Evolutionary conservation across 2,797 vertebrate genomes (phyloP).

Genomic region (Meda fulgida): DNA sequence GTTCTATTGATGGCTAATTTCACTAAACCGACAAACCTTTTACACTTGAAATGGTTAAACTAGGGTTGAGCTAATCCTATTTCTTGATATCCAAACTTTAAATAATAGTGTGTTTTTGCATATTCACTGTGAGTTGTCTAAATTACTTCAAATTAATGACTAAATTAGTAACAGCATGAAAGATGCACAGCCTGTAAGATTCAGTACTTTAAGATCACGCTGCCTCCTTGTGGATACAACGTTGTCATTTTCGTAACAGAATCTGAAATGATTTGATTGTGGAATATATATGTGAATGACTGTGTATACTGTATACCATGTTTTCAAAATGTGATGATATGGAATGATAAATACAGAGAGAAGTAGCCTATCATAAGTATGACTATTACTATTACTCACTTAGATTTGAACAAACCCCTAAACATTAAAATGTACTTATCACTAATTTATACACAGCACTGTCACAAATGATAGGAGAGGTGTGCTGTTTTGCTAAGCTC

Average conservation of each 20-base stretch:
- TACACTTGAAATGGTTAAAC: background rate
- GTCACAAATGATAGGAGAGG: background rate
- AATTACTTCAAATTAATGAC: background rate
- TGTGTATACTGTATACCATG: background rate
- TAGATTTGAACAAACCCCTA: background rate
- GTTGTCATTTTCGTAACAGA: background rate
- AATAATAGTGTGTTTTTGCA: background rate
- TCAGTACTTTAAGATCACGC: background rate
- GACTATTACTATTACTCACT: background rate
- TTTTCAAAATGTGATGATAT: background rate
- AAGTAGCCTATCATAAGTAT: background rate
- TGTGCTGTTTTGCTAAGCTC: background rate
- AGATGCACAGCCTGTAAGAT: background rate
- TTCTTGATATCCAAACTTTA: background rate
- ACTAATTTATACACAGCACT: too few relatives aligned
- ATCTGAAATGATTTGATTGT: background rate
- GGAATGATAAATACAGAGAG: background rate
- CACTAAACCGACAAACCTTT: background rate
- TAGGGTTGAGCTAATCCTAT: background rate
- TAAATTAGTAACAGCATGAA: background rate
- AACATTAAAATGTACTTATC: background rate
- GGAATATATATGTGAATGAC: background rate
- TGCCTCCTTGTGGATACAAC: constrained; percentile 51
- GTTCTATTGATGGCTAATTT: background rate
- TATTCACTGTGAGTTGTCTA: background rate